Base-by-base conservation (phyloP, 2,888 invertebrate species). In the Xestoiulus laeticollis region DNA sequence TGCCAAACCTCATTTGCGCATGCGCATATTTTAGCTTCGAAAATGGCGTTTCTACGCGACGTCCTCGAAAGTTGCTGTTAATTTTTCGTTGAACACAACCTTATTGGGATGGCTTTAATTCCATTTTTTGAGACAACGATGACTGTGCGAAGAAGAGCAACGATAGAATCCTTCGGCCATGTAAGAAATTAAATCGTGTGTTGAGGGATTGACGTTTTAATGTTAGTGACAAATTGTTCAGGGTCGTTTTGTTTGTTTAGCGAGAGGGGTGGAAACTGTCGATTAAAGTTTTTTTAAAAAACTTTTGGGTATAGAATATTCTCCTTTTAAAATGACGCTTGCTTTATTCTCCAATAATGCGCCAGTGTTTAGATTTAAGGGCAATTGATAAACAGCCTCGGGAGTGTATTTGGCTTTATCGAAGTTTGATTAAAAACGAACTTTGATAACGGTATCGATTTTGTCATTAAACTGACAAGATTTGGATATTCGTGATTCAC, bases 161-260 rank as follows among this genome's bases (percentile, higher is more conserved):
- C 78, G 78, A 78, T 30, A 30, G 30, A 30, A 30, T 14, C 30
- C 14, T 30, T 78, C 78, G 30, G 78, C 30, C 78, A 78, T 78
- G 78, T 78, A 78, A 78, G 78, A 78, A 78, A 32, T 78, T 30
- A 30, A 14, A 78, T 32, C 3, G 30, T 78, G 30, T 30, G 30
- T 78, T 78, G 30, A 0, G 30, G 10, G 26, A 14, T 78, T 14
- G 78, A 16, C 78, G 30, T 78, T 78, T 30, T 78, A 30, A 12
- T 78, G 30, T 78, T 32, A 30, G 78, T 78, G 78, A 78, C 78
- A 78, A 78, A 78, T 78, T 48, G 48, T 48, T 78, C 78, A 78
- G 78, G 78, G 78, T 78, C 78, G 30, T 78, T 78, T 78, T 78
- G 78, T 78, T 78, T 78, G 78, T 78, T 78, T 30, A 78, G 78